Base-by-base conservation (phyloP, 2,797 vertebrate species). In the Tamandua tetradactyla region DNA sequence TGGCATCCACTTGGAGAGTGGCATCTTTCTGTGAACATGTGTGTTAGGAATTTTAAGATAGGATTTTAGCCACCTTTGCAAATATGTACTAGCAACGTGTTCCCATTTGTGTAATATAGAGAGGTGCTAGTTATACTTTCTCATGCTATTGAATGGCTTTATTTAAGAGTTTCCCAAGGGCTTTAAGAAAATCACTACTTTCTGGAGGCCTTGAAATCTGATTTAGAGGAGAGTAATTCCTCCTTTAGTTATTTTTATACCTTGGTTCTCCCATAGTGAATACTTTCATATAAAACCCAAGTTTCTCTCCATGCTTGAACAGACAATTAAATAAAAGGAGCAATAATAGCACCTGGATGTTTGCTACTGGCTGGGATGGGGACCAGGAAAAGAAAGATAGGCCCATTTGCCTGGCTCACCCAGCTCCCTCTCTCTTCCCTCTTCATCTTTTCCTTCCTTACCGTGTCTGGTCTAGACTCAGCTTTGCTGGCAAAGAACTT, bases 391-490 rank as follows among this genome's bases (percentile, higher is more conserved):
- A 75, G 81, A 61, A 76, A 87, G 49, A 37, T 35, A 55, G 40
- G 22, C 62, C 62, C 32, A 0, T n/a, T 52, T 3, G 25, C 44
- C 42, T 49, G 14, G 5, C 3, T 3, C 11, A 5, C 13, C 85
- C 42, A 30, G 81, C 42, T 74, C 62, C 42, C 13, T 10, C 55
- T 57, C 79, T 23, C 14, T 27, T 49, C 40, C 27, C 7, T 64
- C 37, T 84, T 95, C 68, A 87, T 55, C 72, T 20, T 87, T 95
- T 59, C 89, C 76, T 89, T 86, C 82, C 80, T 93, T 64, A 64
- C 62, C n/a, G 40, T 3, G 55, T 92, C 91, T 35, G 4, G 81
- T 96, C 94, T 88, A 92, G 79, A 95, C 74, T 40, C 72, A 49
- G 74, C 59, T 74, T 64, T 69, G 76, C 81, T 92, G 37, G 10